Percentiles rank a stretch among this genome's conserved stretches.
phyloP scores from a whole-genome alignment of 1,140 invertebrate species.

The Leptinotarsa texana region DNA sequence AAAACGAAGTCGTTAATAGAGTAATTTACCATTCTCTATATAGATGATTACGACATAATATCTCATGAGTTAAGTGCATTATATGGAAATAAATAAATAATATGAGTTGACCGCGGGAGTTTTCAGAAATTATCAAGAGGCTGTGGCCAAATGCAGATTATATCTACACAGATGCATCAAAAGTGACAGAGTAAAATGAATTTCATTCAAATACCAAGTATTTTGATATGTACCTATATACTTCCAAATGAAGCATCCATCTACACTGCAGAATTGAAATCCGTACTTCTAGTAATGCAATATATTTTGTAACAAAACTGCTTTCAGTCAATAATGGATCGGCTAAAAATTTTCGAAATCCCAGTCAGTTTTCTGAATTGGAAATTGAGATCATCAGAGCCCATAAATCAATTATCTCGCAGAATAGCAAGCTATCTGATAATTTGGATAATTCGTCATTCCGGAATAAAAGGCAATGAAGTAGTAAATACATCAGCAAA shows the following conservation, averaged over 20 bases:
- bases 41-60: not conserved
- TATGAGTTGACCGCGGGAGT: not conserved
- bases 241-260: not conserved
- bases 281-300: not conserved
- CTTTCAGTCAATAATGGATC: not conserved
- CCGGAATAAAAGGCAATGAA: not conserved
- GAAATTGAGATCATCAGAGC: not conserved
- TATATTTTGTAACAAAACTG: not conserved
- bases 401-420: not conserved
- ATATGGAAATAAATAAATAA: not conserved
- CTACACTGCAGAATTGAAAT: not conserved
- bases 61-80: not conserved
- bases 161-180: not conserved
- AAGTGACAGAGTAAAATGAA: not conserved
- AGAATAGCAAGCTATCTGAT: not conserved
- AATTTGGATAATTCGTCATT: not conserved
- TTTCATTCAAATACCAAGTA: not conserved
- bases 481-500: not conserved
- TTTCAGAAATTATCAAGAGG: not conserved
- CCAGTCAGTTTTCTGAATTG: not conserved
- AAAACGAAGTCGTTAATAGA: not conserved
- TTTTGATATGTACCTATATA: not conserved
- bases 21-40: not conserved
- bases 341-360: not conserved
- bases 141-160: conserved; percentile 6